Evolutionary conservation across 1,140 invertebrate species (phyloP), one percentile per base, ranked within the genome.

Genomic region (Sinella curviseta): DNA sequence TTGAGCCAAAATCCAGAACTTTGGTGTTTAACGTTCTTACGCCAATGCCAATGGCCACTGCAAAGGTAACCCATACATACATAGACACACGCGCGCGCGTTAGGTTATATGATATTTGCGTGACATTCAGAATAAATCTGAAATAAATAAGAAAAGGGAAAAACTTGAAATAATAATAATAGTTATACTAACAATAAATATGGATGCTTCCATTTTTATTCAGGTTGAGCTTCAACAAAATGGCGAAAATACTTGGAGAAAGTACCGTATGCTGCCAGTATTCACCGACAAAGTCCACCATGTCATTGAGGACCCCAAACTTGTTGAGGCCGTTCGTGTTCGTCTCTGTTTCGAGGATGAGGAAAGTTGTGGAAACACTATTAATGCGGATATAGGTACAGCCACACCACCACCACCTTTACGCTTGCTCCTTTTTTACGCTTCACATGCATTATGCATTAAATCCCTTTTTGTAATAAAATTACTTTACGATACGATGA

Each of bases 1-100:
- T 92, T 85, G 93, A 96, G 83, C 93, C 93, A 0, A 91, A 91
- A 81, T 91, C 91, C 1, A 90, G 91, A 36, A 91, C 90, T 0
- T 84, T 97, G 0, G 91, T 91, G 4, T 93, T 96, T 80, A 93
- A 92, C 84, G 91, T 95, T 0, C 92, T 91, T 0, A 89, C 83
- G 16, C 74, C 82, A 24, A 77, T 87, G 90, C 48, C 94, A 92
- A 4, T 96, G 91, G 85, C 88, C 93, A 36, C 90, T 91, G 60
- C 87, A 17, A 82, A 82, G 77, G 81, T 80, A n/a, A 24, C 57
- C n/a, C n/a, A n/a, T n/a, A n/a, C n/a, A n/a, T n/a, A n/a, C n/a
- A n/a, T n/a, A n/a, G n/a, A n/a, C n/a, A n/a, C n/a, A n/a, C n/a
- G n/a, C n/a, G n/a, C n/a, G n/a, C n/a, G n/a, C 26, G 75, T 78